Percentiles rank a stretch among this genome's conserved stretches.
Evolutionary conservation across 2,797 vertebrate species (phyloP).

Genomic region (Gallinago stenura): DNA sequence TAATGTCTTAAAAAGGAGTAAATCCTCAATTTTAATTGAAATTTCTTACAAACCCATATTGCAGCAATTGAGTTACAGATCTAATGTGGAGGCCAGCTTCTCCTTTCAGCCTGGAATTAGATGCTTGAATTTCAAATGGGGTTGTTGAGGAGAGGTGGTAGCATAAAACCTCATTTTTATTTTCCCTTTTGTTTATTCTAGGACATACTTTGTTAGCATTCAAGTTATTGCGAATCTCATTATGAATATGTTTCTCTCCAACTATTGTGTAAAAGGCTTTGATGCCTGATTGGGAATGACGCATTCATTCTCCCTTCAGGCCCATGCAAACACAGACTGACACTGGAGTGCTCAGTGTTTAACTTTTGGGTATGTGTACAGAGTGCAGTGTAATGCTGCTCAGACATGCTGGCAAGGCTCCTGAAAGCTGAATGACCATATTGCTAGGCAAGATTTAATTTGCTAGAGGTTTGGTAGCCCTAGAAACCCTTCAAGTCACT

Average conservation of each 20-base stretch:
- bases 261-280: background rate
- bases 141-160: background rate
- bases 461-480: background rate
- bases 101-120: background rate
- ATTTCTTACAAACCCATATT: background rate
- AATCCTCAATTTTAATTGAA: background rate
- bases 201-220: background rate
- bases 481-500: background rate
- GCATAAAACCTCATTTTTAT: background rate
- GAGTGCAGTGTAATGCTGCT: background rate
- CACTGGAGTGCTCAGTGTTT: background rate
- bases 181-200: background rate
- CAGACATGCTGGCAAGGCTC: background rate
- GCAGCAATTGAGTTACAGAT: background rate
- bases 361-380: background rate
- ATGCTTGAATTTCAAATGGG: background rate
- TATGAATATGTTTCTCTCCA: background rate
- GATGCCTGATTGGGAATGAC: background rate
- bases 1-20: background rate
- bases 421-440: background rate
- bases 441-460: background rate
- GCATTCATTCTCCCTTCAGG: background rate
- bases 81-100: background rate
- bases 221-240: background rate
- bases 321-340: background rate